Evolutionary conservation across 2,797 vertebrate genomes (phyloP).

Genomic region (Rhincodon typus): DNA sequence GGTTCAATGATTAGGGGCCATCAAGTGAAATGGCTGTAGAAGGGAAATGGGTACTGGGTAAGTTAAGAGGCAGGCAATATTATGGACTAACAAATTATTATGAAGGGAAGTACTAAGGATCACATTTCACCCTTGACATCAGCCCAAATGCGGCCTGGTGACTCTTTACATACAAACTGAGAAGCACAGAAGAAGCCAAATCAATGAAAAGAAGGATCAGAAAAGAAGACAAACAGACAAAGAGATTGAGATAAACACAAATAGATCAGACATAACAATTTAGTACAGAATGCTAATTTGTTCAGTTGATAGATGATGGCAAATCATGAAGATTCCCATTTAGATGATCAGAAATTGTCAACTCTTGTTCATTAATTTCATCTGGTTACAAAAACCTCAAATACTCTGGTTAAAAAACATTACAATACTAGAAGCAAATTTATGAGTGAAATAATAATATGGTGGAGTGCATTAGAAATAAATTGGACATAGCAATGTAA

Average conservation of each 20-base stretch:
- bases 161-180: not conserved
- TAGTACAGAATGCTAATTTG: not conserved
- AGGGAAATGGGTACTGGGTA: not conserved
- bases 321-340: not conserved
- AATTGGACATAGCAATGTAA: conserved; percentile 43
- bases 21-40: not conserved
- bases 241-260: not conserved
- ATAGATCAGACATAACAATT: not conserved
- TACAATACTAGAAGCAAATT: not conserved
- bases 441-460: not conserved
- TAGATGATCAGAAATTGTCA: not conserved
- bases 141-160: not conserved
- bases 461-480: conserved; percentile 41
- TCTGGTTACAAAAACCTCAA: not conserved
- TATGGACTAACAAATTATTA: not conserved
- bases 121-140: not conserved
- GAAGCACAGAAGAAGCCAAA: not conserved
- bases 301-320: not conserved
- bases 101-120: not conserved
- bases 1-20: not conserved
- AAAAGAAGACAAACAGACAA: not conserved
- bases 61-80: not conserved
- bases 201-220: not conserved
- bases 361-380: not conserved
- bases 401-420: not conserved